Evolutionary conservation across 2,113 vertebrate genomes (phyloP).

Genomic region (Gasterosteus aculeatus): DNA sequence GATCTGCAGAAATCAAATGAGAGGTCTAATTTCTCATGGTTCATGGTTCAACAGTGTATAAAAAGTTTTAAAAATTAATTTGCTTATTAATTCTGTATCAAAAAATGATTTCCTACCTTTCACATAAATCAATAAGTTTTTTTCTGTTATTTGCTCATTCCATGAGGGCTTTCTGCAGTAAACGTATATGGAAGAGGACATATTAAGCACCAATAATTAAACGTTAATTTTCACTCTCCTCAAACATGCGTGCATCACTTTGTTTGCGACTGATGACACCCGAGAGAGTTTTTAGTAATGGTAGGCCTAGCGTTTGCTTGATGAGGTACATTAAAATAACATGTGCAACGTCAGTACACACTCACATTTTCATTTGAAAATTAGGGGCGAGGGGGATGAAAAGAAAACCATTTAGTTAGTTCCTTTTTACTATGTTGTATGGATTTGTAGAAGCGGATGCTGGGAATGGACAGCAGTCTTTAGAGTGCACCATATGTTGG

Average conservation of each 20-base stretch:
- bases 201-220: not conserved
- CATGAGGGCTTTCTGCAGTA: not conserved
- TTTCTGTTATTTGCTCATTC: not conserved
- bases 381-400: not conserved
- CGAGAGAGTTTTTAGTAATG: not conserved
- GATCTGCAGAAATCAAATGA: not conserved
- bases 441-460: not conserved
- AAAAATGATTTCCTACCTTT: not conserved
- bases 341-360: not conserved
- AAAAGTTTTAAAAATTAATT: not conserved
- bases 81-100: not conserved
- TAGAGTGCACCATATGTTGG: not conserved
- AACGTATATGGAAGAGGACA: no score
- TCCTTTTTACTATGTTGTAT: conserved; percentile 2
- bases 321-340: not conserved
- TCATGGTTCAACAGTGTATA: not conserved
- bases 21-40: not conserved
- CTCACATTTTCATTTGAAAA: not conserved
- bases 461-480: conserved; percentile 18
- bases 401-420: not conserved
- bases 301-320: not conserved
- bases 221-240: not conserved
- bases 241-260: not conserved
- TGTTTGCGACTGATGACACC: not conserved
- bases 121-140: not conserved